Percentiles rank a stretch among this genome's conserved stretches.
Conservation (phyloP, 2,797 vertebrate genomes). For the Anabas testudineus region DNA sequence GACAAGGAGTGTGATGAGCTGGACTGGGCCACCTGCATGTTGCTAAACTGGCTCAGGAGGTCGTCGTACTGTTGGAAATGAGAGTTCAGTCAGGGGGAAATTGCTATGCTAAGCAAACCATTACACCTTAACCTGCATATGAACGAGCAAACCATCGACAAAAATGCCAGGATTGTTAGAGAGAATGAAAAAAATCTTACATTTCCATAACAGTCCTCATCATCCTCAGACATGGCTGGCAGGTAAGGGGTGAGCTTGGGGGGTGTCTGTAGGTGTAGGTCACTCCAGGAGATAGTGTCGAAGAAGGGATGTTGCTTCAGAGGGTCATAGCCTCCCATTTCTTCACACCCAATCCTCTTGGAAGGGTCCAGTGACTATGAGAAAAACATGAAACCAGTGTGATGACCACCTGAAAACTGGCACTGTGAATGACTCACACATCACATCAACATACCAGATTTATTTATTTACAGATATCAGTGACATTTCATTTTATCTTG, state of each 20-base stretch:
- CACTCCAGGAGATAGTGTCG: conserved; percentile 92
- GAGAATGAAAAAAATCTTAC: conserved; percentile 77
- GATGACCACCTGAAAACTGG: background rate
- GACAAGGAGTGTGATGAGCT: conserved; percentile 90
- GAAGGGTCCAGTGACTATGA: conserved; percentile 93
- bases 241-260: conserved; percentile 98
- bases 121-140: background rate
- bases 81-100: background rate
- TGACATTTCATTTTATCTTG: background rate
- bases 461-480: background rate
- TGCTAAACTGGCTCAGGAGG: conserved; percentile 98
- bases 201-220: conserved; percentile 99
- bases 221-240: conserved; percentile 98
- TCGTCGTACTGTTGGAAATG: conserved; percentile 91
- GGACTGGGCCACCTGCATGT: conserved; percentile 96
- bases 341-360: conserved; percentile 96
- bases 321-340: conserved; percentile 93
- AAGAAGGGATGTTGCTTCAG: conserved; percentile 96
- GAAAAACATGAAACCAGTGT: background rate
- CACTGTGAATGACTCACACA: conserved; percentile 1
- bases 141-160: background rate
- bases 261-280: conserved; percentile 93
- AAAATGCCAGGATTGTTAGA: background rate
- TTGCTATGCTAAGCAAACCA: background rate
- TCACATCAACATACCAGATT: background rate